phyloP scores from a whole-genome alignment of 1,140 invertebrate genomes.

The Pollicipes pollicipes region DNA sequence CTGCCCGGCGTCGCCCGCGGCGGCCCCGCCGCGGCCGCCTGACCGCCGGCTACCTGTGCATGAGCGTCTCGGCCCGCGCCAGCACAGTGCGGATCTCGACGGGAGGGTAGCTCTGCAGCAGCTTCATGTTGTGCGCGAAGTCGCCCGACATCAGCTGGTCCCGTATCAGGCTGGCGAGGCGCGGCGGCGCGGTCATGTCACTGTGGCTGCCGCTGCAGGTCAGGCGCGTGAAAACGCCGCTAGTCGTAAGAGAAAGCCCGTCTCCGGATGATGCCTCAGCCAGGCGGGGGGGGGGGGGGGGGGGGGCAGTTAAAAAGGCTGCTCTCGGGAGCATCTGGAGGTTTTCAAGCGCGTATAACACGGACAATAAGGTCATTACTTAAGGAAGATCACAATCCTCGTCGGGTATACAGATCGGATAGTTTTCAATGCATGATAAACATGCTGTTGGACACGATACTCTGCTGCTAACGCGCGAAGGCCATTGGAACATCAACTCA shows the following conservation, averaged over 20 bases:
- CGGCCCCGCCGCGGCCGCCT: too few relatives aligned
- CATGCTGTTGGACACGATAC: too few relatives aligned
- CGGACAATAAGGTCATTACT: constrained; percentile 4
- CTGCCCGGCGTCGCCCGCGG: too few relatives aligned
- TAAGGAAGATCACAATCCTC: constrained; percentile 1
- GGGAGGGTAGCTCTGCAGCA: constrained; percentile 41
- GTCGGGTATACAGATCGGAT: constrained; percentile 9
- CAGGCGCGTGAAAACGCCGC: too few relatives aligned
- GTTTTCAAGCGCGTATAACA: constrained; percentile 10
- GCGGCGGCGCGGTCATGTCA: constrained; percentile 10
- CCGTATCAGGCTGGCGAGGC: constrained; percentile 47
- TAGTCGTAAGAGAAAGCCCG: too few relatives aligned
- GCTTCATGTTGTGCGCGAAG: constrained; percentile 78
- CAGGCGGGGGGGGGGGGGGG: too few relatives aligned
- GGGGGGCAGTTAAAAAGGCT: too few relatives aligned
- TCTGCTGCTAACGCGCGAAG: neutral
- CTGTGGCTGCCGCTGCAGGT: too few relatives aligned
- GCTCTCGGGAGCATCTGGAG: too few relatives aligned
- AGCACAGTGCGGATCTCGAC: constrained; percentile 8
- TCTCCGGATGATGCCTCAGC: too few relatives aligned
- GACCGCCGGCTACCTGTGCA: too few relatives aligned
- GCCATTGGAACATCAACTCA: constrained; percentile 35
- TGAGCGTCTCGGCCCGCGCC: constrained; percentile 6
- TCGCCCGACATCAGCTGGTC: constrained; percentile 64
- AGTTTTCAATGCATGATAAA: neutral